phyloP scores from a whole-genome alignment of 2,113 vertebrate species.

The Potamarius usumacintae region DNA sequence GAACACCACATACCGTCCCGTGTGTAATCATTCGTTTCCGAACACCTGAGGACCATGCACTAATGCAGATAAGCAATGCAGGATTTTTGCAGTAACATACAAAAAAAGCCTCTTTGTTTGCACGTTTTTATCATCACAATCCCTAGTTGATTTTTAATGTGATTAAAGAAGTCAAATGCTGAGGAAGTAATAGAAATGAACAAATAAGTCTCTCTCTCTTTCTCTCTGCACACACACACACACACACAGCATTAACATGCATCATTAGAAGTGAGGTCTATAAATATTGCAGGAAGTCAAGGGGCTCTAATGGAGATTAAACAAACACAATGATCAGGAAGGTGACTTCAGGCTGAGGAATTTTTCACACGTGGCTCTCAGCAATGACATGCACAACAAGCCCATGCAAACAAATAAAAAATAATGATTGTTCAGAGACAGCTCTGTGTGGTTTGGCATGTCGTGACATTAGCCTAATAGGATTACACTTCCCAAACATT shows the following conservation, averaged over 20 bases:
- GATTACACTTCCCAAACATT: not conserved
- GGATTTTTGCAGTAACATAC: not conserved
- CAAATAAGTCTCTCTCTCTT: not conserved
- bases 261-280: slow-evolving; percentile 6
- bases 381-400: not conserved
- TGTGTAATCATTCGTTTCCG: not conserved
- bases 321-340: slow-evolving; percentile 19
- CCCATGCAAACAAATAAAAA: not conserved
- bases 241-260: slow-evolving; percentile 3
- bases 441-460: not conserved
- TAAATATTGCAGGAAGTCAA: slow-evolving; percentile 24
- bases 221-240: not conserved
- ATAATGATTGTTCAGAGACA: not conserved
- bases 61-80: not conserved
- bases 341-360: not conserved
- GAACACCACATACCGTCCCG: not conserved
- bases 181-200: slow-evolving; percentile 8
- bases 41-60: not conserved
- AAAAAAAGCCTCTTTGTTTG: not conserved
- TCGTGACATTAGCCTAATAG: not conserved
- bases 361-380: not conserved
- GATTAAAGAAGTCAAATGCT: slow-evolving; percentile 1
- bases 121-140: not conserved
- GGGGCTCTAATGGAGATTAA: slow-evolving; percentile 8
- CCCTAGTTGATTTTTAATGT: not conserved